phyloP scores from a whole-genome alignment of 2,113 vertebrate genomes.

The Bos javanicus region DNA sequence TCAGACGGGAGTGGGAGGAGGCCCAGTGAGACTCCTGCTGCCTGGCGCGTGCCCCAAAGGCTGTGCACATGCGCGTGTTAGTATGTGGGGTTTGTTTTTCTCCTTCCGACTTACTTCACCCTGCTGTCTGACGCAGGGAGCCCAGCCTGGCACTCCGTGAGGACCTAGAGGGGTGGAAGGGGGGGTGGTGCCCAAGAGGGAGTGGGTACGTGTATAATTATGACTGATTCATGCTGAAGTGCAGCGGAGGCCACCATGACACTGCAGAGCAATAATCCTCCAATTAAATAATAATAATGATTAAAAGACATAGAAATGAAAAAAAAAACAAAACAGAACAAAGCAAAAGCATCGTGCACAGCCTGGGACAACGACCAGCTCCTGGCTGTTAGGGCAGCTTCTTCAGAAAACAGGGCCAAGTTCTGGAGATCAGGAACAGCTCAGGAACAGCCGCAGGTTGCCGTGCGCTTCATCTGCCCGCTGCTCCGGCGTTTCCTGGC shows the following conservation, averaged over 20 bases:
- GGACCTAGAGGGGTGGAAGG: background rate
- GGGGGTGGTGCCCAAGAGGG: background rate
- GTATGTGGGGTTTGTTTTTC: background rate
- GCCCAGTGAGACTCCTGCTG: fast-evolving
- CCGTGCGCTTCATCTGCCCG: fast-evolving
- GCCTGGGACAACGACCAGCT: background rate
- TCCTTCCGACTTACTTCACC: background rate
- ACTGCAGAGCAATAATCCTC: background rate
- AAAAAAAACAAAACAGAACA: background rate
- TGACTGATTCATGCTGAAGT: background rate
- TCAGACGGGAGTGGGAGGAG: fast-evolving
- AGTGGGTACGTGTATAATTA: fast-evolving
- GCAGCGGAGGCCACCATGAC: fast-evolving
- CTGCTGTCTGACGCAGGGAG: background rate
- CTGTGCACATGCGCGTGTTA: fast-evolving
- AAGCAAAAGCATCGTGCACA: background rate
- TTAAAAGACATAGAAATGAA: background rate
- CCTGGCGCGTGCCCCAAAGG: too few relatives aligned
- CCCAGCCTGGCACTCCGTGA: background rate
- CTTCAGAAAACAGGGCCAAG: background rate
- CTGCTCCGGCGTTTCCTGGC: background rate
- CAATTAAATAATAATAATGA: fast-evolving
- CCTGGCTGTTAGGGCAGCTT: background rate
- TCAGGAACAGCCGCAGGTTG: fast-evolving
- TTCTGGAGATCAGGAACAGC: background rate